Percentiles rank a stretch among this genome's conserved stretches.
phyloP scores from a whole-genome alignment of 1,140 invertebrate genomes.

The Drusus annulatus region DNA sequence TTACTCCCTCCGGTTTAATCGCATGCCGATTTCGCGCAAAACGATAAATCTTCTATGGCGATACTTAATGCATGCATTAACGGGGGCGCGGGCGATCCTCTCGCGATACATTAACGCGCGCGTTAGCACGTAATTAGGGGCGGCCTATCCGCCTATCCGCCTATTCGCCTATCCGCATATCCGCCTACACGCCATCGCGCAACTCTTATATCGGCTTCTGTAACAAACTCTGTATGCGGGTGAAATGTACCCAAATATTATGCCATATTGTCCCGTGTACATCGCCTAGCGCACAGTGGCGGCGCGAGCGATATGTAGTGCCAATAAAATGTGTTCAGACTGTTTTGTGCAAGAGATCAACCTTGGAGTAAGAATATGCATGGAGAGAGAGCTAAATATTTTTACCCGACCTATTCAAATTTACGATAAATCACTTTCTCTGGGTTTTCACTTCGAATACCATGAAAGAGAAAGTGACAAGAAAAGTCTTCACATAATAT shows the following conservation, averaged over 20 bases:
- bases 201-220: background rate
- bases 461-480: too few species aligned
- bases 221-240: too few species aligned
- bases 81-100: background rate
- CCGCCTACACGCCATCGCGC: background rate
- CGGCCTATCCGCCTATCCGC: background rate
- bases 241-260: slow-evolving; percentile 1
- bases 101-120: slow-evolving; percentile 38
- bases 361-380: too few species aligned
- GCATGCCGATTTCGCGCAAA: slow-evolving; percentile 33
- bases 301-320: too few species aligned
- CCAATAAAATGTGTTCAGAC: too few species aligned
- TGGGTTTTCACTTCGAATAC: too few species aligned
- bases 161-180: background rate
- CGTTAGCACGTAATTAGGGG: slow-evolving; percentile 45
- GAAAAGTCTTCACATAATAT: too few species aligned
- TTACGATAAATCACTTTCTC: too few species aligned
- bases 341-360: too few species aligned
- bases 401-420: too few species aligned
- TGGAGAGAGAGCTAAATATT: too few species aligned
- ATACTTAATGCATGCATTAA: slow-evolving; percentile 45
- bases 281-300: too few species aligned
- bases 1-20: slow-evolving; percentile 21
- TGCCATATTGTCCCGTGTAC: background rate
- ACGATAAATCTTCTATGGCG: slow-evolving; percentile 32